Percentiles rank a stretch among this genome's conserved stretches.
phyloP scores from a whole-genome alignment of 2,888 invertebrate genomes.

The Pristionchus entomophagus region DNA sequence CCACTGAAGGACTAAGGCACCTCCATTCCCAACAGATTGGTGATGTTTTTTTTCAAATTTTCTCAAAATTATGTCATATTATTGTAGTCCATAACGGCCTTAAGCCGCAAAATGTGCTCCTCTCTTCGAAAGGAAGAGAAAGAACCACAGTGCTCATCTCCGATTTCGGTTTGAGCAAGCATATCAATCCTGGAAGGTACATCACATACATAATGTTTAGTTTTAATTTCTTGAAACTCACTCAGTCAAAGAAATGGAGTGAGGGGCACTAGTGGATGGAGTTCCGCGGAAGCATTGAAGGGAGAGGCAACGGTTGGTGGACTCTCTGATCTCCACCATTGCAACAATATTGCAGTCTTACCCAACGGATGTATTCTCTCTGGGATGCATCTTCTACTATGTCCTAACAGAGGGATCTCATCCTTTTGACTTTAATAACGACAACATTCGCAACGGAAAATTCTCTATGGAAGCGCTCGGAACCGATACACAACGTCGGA shows the following conservation, averaged over 20 bases:
- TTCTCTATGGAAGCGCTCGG: constrained; percentile 43
- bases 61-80: background rate
- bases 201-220: too few relatives aligned
- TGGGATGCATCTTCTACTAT: constrained; percentile 97
- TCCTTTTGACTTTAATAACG: constrained; percentile 94
- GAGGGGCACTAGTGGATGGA: constrained; percentile 97
- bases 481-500: background rate
- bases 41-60: background rate
- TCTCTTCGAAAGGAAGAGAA: constrained; percentile 86
- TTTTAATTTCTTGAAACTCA: constrained; percentile 50
- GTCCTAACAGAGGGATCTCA: constrained; percentile 87
- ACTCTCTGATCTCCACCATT: background rate
- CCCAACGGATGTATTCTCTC: constrained; percentile 94
- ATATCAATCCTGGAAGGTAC: constrained; percentile 87
- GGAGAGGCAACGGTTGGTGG: constrained; percentile 56
- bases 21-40: constrained; percentile 95
- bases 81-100: constrained; percentile 92
- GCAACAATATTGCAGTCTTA: constrained; percentile 82
- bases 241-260: constrained; percentile 73
- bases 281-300: constrained; percentile 88
- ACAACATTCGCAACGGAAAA: constrained; percentile 85
- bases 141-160: constrained; percentile 93
- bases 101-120: constrained; percentile 96
- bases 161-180: constrained; percentile 98
- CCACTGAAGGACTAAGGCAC: constrained; percentile 91